These are phyloP conservation scores for Pseudotriccus pelzelni DNA, from an alignment of 2,797 vertebrate species.

Conservation along the genomic window DNA sequence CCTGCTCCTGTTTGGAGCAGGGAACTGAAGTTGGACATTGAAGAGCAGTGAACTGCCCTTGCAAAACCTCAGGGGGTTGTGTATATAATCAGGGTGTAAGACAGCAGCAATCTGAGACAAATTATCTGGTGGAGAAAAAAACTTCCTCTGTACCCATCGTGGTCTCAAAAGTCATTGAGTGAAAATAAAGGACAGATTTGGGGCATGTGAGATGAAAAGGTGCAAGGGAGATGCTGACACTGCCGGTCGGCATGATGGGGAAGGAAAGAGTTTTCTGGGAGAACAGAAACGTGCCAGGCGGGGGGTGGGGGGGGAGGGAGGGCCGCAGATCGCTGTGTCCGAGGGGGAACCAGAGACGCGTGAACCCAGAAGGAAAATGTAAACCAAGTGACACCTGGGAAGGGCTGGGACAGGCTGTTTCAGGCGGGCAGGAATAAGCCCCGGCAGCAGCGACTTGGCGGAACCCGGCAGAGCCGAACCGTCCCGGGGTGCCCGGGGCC, in stretches of 20 bases:
- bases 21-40: neutral
- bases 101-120: neutral
- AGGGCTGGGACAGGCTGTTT: neutral
- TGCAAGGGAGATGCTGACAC: neutral
- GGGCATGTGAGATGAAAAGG: neutral
- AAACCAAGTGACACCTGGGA: neutral
- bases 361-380: neutral
- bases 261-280: neutral
- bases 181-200: neutral
- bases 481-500: neutral
- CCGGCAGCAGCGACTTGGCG: neutral
- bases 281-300: neutral
- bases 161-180: neutral
- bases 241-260: neutral
- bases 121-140: accelerated
- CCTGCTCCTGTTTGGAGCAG: neutral
- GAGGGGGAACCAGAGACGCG: accelerated
- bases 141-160: neutral
- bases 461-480: no score
- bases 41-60: neutral
- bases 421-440: neutral
- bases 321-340: neutral
- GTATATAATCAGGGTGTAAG: neutral
- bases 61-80: neutral
- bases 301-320: neutral